A percentile compares a stretch with the other conserved stretches of the same genome.
Evolutionary conservation across 2,888 invertebrate species (phyloP).

Genomic region (Linyphia triangularis): DNA sequence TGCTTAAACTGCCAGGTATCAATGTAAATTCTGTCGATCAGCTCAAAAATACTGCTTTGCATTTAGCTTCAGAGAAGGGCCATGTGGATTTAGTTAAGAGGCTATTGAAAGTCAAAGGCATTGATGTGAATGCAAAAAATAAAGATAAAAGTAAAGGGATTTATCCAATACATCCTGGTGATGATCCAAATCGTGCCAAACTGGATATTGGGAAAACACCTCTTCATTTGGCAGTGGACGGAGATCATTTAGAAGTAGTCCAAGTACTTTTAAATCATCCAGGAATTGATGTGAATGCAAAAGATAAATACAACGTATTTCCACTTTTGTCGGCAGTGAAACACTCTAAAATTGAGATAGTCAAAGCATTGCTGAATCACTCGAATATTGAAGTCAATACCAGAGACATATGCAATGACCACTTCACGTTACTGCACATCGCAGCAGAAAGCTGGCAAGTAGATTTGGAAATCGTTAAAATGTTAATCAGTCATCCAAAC

Average conservation of each 20-base stretch:
- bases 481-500: neutral
- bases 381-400: neutral
- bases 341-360: neutral
- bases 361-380: neutral
- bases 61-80: neutral
- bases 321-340: neutral
- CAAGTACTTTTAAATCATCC: neutral
- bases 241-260: neutral
- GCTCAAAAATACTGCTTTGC: neutral
- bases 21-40: neutral
- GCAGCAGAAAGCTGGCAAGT: neutral
- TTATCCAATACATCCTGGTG: neutral
- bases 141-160: neutral
- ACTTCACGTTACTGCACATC: neutral
- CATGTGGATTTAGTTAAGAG: neutral
- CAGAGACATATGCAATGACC: neutral
- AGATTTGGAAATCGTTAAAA: slow-evolving; percentile 4
- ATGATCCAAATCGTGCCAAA: neutral
- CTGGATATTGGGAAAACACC: neutral
- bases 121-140: slow-evolving; percentile 10
- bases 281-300: neutral
- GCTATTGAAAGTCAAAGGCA: neutral
- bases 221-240: slow-evolving; percentile 2
- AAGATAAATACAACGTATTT: neutral
- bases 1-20: neutral